Percentiles rank a stretch among this genome's conserved stretches.
These are phyloP conservation scores for Pseudolaguvia tuberculata DNA, from an alignment of 2,113 vertebrate species.

Conservation along the genomic window DNA sequence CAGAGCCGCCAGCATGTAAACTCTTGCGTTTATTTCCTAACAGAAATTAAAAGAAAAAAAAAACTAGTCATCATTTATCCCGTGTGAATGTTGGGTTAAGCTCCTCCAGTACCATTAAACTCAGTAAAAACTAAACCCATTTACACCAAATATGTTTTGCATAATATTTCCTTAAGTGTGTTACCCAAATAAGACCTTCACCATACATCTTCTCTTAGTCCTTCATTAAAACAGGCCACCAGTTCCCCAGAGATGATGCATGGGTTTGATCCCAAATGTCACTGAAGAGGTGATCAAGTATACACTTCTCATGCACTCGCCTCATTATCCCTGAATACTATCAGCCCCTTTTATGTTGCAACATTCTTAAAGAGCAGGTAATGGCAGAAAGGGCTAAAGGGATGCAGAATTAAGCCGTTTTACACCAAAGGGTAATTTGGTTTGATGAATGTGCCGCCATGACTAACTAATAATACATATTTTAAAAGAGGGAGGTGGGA, in stretches of 20 bases:
- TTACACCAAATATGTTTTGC: constrained; percentile 26
- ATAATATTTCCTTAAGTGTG: constrained; percentile 23
- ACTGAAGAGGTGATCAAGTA: constrained; percentile 74
- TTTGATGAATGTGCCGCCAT: constrained; percentile 93
- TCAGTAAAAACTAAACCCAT: constrained; percentile 24
- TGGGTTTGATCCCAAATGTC: constrained; percentile 65
- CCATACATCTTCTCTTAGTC: constrained; percentile 35
- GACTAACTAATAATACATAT: constrained; percentile 99
- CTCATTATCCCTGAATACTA: constrained; percentile 86
- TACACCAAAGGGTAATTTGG: constrained; percentile 99
- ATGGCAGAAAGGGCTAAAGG: constrained; percentile 93
- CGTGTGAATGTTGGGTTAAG: background rate
- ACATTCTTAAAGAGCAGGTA: constrained; percentile 96
- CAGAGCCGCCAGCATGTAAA: too few relatives aligned
- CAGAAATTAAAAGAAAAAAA: too few relatives aligned
- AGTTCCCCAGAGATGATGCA: constrained; percentile 62
- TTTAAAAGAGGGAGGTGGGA: constrained; percentile 77
- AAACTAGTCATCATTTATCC: constrained; percentile 3
- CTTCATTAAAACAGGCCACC: constrained; percentile 40
- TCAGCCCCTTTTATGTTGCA: constrained; percentile 90
- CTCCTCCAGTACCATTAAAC: constrained; percentile 4
- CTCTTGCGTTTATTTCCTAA: background rate
- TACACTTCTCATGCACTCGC: constrained; percentile 77
- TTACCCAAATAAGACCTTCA: constrained; percentile 38
- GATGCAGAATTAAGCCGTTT: constrained; percentile 97